Evolutionary conservation across 2,797 vertebrate species (phyloP).

Genomic region (Microctenopoma stevenorrisi): DNA sequence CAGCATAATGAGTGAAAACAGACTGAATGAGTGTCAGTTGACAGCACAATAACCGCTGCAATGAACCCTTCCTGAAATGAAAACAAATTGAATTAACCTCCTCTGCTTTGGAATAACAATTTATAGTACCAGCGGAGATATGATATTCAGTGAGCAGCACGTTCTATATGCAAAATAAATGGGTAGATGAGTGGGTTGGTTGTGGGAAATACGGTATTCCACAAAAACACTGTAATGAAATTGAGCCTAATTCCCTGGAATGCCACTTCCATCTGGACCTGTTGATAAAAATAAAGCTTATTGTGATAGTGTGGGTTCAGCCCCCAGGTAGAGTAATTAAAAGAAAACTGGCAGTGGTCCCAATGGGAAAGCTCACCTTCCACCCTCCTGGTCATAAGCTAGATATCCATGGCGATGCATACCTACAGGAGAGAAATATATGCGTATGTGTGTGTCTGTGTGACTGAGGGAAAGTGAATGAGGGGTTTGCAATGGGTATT

Average conservation of each 20-base stretch:
- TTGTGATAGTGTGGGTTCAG: conserved; percentile 79
- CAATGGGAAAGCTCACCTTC: conserved; percentile 68
- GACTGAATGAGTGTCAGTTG: conserved; percentile 17
- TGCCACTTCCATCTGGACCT: conserved; percentile 80
- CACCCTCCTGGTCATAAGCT: conserved; percentile 43
- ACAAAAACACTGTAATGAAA: conserved; percentile 82
- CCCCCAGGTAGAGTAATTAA: conserved; percentile 79
- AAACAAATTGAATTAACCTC: conserved; percentile 50
- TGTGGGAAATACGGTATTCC: conserved; percentile 66
- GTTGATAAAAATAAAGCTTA: conserved; percentile 83
- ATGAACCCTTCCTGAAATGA: conserved; percentile 29
- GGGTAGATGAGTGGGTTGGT: conserved; percentile 12
- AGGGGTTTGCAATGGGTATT: conserved; percentile 63
- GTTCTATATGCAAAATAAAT: conserved; percentile 30
- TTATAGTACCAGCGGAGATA: conserved; percentile 37
- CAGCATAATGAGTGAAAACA: conserved; percentile 38
- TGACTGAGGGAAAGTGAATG: conserved; percentile 63
- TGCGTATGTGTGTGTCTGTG: conserved; percentile 9
- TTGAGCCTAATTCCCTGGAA: conserved; percentile 86
- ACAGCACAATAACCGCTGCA: conserved; percentile 23
- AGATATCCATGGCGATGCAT: conserved; percentile 37
- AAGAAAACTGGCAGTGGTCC: conserved; percentile 77
- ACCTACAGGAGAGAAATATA: conserved; percentile 34
- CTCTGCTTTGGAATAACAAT: conserved; percentile 41
- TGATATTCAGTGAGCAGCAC: conserved; percentile 41